Conservation (phyloP, 2,113 vertebrate genomes). For the Muntiacus muntjak region DNA sequence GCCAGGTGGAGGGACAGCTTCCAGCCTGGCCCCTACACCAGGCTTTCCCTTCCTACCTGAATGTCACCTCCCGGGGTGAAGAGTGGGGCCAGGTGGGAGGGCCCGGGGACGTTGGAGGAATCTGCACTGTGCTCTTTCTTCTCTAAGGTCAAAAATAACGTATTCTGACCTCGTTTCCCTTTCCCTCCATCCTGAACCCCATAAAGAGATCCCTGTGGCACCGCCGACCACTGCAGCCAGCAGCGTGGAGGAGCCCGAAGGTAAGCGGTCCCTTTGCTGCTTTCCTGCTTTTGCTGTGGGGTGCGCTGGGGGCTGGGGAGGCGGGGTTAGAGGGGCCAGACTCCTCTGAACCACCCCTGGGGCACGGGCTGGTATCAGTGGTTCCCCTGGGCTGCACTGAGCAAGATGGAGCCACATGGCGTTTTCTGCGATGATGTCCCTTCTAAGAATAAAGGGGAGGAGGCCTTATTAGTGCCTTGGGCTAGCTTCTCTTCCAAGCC, state of each 20-base stretch:
- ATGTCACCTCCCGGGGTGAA: neutral
- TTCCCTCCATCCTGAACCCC: constrained; percentile 32
- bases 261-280: constrained; percentile 75
- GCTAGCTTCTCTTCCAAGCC: neutral
- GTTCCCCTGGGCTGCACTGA: neutral
- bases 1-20: neutral
- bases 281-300: neutral
- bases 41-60: neutral
- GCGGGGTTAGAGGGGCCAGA: neutral
- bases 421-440: neutral
- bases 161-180: constrained; percentile 19
- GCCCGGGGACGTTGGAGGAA: neutral
- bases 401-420: neutral
- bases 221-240: constrained; percentile 90
- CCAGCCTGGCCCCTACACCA: accelerated
- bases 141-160: neutral
- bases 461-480: no score
- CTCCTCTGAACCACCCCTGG: neutral
- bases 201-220: constrained; percentile 91
- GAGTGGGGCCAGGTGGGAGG: no score
- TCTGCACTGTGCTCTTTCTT: neutral
- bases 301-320: neutral
- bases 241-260: constrained; percentile 92
- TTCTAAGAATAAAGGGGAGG: neutral
- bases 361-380: accelerated